Conservation (phyloP, 2,888 invertebrate genomes). For the Apomyelois bistriatella region DNA sequence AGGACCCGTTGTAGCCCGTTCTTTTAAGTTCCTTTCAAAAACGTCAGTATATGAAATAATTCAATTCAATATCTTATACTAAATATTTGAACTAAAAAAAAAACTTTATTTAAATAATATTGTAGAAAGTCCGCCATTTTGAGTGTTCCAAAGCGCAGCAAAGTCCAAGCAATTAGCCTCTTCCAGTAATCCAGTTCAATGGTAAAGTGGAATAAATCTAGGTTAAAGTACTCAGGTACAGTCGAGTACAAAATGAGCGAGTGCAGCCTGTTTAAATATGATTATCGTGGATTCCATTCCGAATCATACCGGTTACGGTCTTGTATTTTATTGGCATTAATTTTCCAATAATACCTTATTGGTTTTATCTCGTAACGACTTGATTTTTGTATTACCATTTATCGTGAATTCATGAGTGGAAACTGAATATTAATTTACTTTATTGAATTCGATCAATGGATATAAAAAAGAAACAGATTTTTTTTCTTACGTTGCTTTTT, state of each 20-base stretch:
- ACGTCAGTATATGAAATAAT: no score
- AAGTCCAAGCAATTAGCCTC: not conserved
- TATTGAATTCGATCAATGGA: no score
- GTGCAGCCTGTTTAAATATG: slow-evolving; percentile 6
- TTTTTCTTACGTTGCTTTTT: no score
- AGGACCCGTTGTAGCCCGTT: no score
- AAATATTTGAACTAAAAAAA: no score
- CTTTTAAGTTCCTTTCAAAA: no score
- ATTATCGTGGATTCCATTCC: not conserved
- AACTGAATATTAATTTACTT: no score
- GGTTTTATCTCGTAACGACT: not conserved
- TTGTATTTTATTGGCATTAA: not conserved
- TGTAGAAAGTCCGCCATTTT: no score
- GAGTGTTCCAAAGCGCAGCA: no score
- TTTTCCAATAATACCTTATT: not conserved
- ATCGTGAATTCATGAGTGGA: not conserved
- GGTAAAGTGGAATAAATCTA: not conserved
- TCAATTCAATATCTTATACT: no score
- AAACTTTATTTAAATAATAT: no score
- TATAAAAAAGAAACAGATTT: no score
- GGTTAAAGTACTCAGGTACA: slow-evolving; percentile 8
- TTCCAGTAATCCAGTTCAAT: slow-evolving; percentile 4
- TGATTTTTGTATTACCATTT: not conserved
- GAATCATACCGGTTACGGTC: not conserved
- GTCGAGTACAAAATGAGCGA: slow-evolving; percentile 9